phyloP scores from a whole-genome alignment of 2,797 vertebrate genomes.

The Avahi laniger region DNA sequence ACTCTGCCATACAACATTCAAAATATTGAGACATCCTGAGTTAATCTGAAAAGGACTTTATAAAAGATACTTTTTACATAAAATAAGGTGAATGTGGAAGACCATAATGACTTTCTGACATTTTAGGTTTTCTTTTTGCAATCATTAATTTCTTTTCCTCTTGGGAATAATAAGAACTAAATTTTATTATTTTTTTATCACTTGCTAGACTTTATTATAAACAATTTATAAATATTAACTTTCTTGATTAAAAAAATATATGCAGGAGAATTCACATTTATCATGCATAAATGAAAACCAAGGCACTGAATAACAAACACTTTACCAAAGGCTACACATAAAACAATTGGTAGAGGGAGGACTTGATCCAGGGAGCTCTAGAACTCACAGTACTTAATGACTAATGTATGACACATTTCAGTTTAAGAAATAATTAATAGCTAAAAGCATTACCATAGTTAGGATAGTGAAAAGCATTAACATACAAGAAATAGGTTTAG shows the following conservation, averaged over 20 bases:
- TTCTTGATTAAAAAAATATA: not conserved
- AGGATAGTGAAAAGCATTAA: not conserved
- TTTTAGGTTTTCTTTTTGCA: not conserved
- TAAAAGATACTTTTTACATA: not conserved
- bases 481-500: not conserved
- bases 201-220: not conserved
- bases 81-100: not conserved
- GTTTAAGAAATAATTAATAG: not conserved
- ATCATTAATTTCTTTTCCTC: not conserved
- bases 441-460: not conserved
- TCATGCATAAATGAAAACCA: not conserved
- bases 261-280: not conserved
- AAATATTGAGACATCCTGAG: not conserved
- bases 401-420: not conserved
- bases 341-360: not conserved
- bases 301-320: not conserved
- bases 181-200: not conserved
- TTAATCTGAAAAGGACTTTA: not conserved
- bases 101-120: not conserved
- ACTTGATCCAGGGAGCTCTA: not conserved
- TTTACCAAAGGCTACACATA: not conserved
- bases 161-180: not conserved
- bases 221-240: not conserved
- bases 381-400: not conserved
- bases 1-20: not conserved